Percentiles rank a stretch among this genome's conserved stretches.
These are phyloP conservation scores for Apaloderma vittatum DNA, from an alignment of 2,113 vertebrate genomes.

Conservation along the genomic window DNA sequence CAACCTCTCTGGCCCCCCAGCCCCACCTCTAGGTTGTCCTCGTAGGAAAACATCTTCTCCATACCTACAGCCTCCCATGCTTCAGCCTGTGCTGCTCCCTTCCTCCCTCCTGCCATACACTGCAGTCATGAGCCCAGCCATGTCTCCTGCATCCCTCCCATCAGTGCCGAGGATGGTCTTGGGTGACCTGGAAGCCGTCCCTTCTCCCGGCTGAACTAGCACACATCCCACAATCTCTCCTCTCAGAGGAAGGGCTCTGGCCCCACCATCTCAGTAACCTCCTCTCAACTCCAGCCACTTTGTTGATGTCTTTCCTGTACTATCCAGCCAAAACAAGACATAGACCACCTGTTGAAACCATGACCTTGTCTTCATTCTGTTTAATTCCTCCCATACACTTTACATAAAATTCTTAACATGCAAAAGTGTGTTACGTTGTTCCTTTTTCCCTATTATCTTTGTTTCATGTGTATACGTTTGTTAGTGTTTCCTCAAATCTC, in stretches of 20 bases:
- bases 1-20: fast-evolving
- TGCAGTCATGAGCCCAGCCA: fast-evolving
- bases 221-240: fast-evolving
- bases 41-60: neutral
- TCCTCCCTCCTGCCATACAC: fast-evolving
- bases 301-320: neutral
- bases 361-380: neutral
- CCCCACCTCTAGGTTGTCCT: fast-evolving
- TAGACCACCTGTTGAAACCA: neutral
- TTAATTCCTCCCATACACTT: neutral
- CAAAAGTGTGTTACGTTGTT: neutral
- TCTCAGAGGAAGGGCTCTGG: fast-evolving
- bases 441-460: neutral
- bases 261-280: fast-evolving
- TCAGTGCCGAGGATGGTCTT: fast-evolving
- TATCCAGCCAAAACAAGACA: neutral
- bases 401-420: neutral
- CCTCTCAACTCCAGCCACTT: fast-evolving
- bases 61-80: neutral
- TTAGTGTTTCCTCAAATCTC: neutral
- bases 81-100: neutral
- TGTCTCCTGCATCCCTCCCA: fast-evolving
- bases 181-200: fast-evolving
- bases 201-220: neutral
- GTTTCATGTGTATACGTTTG: neutral